A percentile compares a stretch with the other conserved stretches of the same genome.
phyloP scores from a whole-genome alignment of 2,113 vertebrate genomes.

The Otis tarda region DNA sequence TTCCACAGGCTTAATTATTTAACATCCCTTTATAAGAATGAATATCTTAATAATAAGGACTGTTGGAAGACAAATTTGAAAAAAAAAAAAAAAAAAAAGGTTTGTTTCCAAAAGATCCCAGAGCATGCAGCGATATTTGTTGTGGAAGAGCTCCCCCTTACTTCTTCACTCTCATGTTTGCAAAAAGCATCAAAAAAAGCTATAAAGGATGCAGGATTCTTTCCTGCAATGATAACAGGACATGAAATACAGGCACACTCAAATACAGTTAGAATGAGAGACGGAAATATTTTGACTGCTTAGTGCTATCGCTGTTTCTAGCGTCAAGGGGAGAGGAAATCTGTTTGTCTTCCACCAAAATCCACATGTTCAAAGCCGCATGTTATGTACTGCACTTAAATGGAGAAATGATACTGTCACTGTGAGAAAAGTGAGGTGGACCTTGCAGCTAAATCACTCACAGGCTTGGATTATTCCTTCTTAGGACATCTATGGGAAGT shows the following conservation, averaged over 20 bases:
- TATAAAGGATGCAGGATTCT: background rate
- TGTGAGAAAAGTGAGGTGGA: background rate
- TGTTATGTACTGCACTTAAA: background rate
- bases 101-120: constrained; percentile 68
- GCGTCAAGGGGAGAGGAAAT: background rate
- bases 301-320: background rate
- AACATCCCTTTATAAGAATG: constrained; percentile 73
- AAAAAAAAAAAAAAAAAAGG: background rate
- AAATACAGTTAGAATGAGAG: background rate
- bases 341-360: background rate
- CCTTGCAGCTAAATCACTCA: background rate
- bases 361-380: background rate
- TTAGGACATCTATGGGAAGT: background rate
- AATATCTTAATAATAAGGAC: constrained; percentile 76
- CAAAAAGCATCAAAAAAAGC: constrained; percentile 48
- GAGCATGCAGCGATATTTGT: constrained; percentile 67
- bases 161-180: constrained; percentile 69
- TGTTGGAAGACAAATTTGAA: constrained; percentile 27
- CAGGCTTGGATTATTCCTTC: background rate
- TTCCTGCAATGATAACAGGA: constrained; percentile 17
- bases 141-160: constrained; percentile 84
- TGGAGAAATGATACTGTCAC: background rate
- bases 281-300: background rate
- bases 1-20: constrained; percentile 74
- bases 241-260: background rate